Evolutionary conservation across 2,797 vertebrate genomes (phyloP).

Genomic region (Lepilemur ruficaudatus): DNA sequence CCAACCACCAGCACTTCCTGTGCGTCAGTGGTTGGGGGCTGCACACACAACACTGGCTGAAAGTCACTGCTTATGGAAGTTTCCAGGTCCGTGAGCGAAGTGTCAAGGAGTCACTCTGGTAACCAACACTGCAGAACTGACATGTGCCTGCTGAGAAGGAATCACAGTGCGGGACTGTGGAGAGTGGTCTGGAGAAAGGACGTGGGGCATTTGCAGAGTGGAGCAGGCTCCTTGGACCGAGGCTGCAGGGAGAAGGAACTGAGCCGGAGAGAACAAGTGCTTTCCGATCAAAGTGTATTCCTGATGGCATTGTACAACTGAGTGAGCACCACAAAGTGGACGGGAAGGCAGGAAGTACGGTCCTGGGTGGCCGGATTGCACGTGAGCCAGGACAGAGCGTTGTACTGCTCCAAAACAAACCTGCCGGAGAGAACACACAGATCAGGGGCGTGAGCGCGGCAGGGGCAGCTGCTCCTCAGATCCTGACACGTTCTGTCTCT

Average conservation of each 20-base stretch:
- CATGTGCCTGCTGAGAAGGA: slow-evolving; percentile 73
- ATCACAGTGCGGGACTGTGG: slow-evolving; percentile 73
- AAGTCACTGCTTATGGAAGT: slow-evolving; percentile 77
- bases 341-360: slow-evolving; percentile 97
- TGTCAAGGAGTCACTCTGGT: slow-evolving; percentile 71
- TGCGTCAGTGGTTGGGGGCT: slow-evolving; percentile 71
- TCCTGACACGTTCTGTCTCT: rapidly evolving
- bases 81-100: slow-evolving; percentile 78
- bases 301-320: slow-evolving; percentile 99
- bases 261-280: slow-evolving; percentile 81
- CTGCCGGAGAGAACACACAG: slow-evolving; percentile 80
- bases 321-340: slow-evolving; percentile 96
- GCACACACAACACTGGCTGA: slow-evolving; percentile 74
- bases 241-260: slow-evolving; percentile 71
- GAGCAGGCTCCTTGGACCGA: slow-evolving; percentile 74
- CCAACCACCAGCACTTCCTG: slow-evolving; percentile 62
- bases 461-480: rapidly evolving
- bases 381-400: slow-evolving; percentile 98
- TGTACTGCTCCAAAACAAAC: slow-evolving; percentile 99
- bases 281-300: slow-evolving; percentile 90
- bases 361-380: slow-evolving; percentile 97
- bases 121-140: slow-evolving; percentile 77
- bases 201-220: slow-evolving; percentile 64
- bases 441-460: not conserved
- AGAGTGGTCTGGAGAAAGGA: slow-evolving; percentile 76